These are phyloP conservation scores for Drosophila sturtevanti DNA, from an alignment of 1,140 invertebrate species.

Conservation along the genomic window DNA sequence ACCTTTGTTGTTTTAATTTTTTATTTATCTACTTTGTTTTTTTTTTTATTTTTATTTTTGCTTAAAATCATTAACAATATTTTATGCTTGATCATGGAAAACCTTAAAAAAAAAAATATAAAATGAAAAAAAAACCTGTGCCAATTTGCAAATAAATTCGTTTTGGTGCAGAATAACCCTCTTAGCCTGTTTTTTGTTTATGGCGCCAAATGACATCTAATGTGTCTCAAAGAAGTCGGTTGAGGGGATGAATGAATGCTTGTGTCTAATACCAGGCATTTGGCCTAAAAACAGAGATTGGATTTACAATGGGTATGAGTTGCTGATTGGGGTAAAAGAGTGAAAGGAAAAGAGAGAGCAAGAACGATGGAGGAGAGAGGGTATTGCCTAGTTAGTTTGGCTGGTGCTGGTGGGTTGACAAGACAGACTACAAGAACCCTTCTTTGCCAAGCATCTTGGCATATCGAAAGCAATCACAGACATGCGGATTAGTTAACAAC, in stretches of 20 bases:
- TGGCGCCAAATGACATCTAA: conserved; percentile 55
- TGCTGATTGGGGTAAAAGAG: too few relatives aligned
- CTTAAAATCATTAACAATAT: not conserved
- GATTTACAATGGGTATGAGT: not conserved
- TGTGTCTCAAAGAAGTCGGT: conserved; percentile 39
- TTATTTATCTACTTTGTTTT: too few relatives aligned
- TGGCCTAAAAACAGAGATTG: conserved; percentile 4
- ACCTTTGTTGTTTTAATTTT: too few relatives aligned
- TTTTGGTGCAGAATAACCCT: not conserved
- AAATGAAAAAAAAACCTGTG: not conserved
- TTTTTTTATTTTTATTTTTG: too few relatives aligned
- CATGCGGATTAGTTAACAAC: conserved; percentile 1
- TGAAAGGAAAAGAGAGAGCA: too few relatives aligned
- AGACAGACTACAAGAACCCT: not conserved
- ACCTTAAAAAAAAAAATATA: too few relatives aligned
- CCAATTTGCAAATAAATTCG: not conserved
- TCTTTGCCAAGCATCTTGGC: not conserved
- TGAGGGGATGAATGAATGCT: not conserved
- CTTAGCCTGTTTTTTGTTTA: conserved; percentile 13
- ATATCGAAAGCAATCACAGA: conserved; percentile 2
- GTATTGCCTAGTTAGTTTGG: not conserved
- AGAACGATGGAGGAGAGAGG: too few relatives aligned
- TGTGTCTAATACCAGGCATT: not conserved
- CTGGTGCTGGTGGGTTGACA: not conserved
- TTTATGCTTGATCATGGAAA: too few relatives aligned